Base-by-base conservation (phyloP, 2,797 vertebrate species). In the Poeciliopsis gracilis region DNA sequence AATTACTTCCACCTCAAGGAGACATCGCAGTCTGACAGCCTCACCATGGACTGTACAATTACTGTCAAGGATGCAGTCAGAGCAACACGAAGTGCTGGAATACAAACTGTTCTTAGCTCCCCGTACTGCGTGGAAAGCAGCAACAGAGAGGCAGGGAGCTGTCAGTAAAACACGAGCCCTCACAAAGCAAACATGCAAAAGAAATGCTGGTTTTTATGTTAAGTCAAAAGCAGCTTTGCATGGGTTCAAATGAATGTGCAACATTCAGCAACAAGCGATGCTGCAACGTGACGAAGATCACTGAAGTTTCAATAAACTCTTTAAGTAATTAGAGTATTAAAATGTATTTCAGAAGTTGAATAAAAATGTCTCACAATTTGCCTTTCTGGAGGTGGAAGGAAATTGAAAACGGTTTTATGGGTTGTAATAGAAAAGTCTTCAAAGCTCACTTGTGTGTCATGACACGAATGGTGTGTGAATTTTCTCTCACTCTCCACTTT, bases 31-130 rank as follows among this genome's bases (percentile, higher is more conserved):
- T 74, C 80, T 84, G 75, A 77, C 55, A 63, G 73, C 47, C 76
- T 83, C 77, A 84, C 79, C 85, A 81, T 46, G 28, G 79, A 88
- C 84, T 88, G 72, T 79, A 75, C 86, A 90, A 88, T 93, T 92
- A 93, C 89, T 91, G 89, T 90, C 87, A 86, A 81, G 75, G 82
- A 82, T 82, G 79, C 72, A 82, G 76, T 51, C 28, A 15, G 82
- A 80, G 76, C 45, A 33, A 76, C 66, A 55, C 70, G 74, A 78
- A 78, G 81, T 57, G 66, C 72, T 69, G 51, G 15, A 72, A 86
- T 77, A 88, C 81, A 84, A 82, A 70, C 61, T 77, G 78, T 77
- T 76, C 78, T 61, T 36, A 28, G 47, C 71, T 76, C 80, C 66
- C 70, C 77, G 66, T 72, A 11, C 71, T 16, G 45, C 55, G 18